Base-by-base conservation (phyloP, 2,888 invertebrate species). In the Epinotia bilunana region DNA sequence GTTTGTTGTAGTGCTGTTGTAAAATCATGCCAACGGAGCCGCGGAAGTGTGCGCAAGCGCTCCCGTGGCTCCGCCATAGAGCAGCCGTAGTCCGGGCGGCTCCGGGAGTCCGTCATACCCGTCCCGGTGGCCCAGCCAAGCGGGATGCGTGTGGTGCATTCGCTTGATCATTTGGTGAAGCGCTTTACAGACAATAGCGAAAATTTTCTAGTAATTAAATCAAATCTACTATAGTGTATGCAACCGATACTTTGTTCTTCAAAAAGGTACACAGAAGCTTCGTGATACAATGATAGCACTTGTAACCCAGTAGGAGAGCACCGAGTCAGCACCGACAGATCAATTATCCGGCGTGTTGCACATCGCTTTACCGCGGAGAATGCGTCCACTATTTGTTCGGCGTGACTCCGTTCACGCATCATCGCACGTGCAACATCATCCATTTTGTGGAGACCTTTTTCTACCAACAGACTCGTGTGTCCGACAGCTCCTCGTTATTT, bases 361-460 rank as follows among this genome's bases (percentile, higher is more conserved):
- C 61, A 64, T 63, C 70, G 43, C 60, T 63, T 73, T 60, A 61
- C 74, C 71, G 55, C n/a, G n/a, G 57, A 67, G 67, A 75, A 75
- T 75, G 62, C 74, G 63, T 70, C 16, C 46, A 72, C 65, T 75
- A 72, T 72, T 75, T 75, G 71, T 67, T 43, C 62, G 65, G 33
- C 75, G 72, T 75, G 72, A 75, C 75, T 75, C n/a, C 18, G 33
- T 75, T 72, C 75, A 71, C 65, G 74, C 69, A 74, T 63, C 69
- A 57, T 46, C 57, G 67, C 75, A 72, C 65, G 65, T 61, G 71
- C 67, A 28, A 5, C 18, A 2, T 11, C 61, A 20, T 0, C 75
- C 67, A 72, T 23, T 57, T 67, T 57, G 67, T 33, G n/a, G 6
- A 58, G 70, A 70, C 62, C 74, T 70, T 20, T 23, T 12, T 20